A percentile compares a stretch with the other conserved stretches of the same genome.
These are phyloP conservation scores for Sarcophaga carnaria DNA, from an alignment of 2,888 invertebrate species.

Conservation along the genomic window DNA sequence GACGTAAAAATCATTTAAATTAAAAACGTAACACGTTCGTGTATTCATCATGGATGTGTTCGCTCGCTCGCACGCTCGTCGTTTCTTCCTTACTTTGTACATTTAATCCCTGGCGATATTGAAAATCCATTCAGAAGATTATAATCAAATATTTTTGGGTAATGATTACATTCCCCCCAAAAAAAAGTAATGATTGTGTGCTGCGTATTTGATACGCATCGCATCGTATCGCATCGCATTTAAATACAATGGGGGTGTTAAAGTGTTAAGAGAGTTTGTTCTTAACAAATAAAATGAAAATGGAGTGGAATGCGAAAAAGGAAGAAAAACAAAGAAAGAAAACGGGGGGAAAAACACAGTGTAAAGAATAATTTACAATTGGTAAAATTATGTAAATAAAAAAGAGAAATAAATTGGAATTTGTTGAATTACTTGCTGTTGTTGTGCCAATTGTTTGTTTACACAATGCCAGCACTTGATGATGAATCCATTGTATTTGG, in stretches of 20 bases:
- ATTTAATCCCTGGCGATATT: conserved; percentile 13
- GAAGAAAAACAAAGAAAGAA: conserved; percentile 33
- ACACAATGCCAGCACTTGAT: conserved; percentile 44
- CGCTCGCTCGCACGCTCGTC: background rate
- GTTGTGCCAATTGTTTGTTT: conserved; percentile 17
- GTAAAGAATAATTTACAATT: conserved; percentile 57
- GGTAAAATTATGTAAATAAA: conserved; percentile 68
- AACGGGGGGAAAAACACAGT: background rate
- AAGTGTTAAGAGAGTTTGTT: conserved; percentile 67
- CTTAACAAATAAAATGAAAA: conserved; percentile 48
- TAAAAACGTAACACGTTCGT: conserved; percentile 67
- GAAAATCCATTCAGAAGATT: conserved; percentile 57
- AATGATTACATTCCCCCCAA: conserved; percentile 45
- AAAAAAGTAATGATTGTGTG: background rate
- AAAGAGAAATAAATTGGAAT: conserved; percentile 62
- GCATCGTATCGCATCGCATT: background rate
- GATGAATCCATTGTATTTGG: conserved; percentile 38
- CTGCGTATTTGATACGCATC: background rate
- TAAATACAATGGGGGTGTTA: conserved; percentile 30
- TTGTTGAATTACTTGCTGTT: conserved; percentile 35
- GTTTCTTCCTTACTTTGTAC: background rate
- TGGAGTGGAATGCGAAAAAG: background rate
- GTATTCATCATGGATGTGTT: background rate
- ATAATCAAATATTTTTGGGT: conserved; percentile 61
- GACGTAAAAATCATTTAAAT: conserved; percentile 66